Evolutionary conservation across 2,888 invertebrate genomes (phyloP).

Genomic region (Rhagonycha fulva): DNA sequence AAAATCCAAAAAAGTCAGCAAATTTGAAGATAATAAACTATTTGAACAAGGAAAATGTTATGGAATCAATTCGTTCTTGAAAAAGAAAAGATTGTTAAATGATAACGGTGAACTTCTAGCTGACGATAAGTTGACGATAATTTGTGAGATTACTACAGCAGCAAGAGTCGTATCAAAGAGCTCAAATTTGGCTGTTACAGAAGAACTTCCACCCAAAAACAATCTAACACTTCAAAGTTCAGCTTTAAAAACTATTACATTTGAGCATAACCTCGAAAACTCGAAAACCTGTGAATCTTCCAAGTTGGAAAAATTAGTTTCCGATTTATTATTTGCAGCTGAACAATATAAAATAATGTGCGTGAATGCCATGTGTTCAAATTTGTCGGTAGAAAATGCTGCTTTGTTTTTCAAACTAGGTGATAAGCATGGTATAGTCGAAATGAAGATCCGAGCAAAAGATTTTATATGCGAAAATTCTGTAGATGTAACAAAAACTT

Average conservation of each 20-base stretch:
- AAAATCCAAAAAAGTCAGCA: slow-evolving; percentile 99
- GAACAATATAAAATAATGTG: slow-evolving; percentile 99
- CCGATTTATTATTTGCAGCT: slow-evolving; percentile 95
- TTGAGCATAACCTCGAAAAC: too few relatives aligned
- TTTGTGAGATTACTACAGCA: slow-evolving; percentile 95
- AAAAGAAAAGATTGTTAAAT: slow-evolving; percentile 96
- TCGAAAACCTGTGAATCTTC: slow-evolving; percentile 94
- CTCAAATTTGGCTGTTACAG: too few relatives aligned
- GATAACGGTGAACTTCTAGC: slow-evolving; percentile 98
- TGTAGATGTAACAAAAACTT: slow-evolving; percentile 97
- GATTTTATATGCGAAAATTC: slow-evolving; percentile 99
- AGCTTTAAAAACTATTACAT: slow-evolving; percentile 99
- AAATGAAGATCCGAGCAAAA: slow-evolving; percentile 97
- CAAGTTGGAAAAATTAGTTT: slow-evolving; percentile 97
- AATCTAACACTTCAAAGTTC: too few relatives aligned
- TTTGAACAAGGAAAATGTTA: slow-evolving; percentile 99
- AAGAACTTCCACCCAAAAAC: too few relatives aligned
- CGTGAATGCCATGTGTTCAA: slow-evolving; percentile 94
- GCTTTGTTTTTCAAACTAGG: slow-evolving; percentile 96
- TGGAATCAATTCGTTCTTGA: slow-evolving; percentile 99
- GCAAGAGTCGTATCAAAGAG: too few relatives aligned
- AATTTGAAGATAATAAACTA: slow-evolving; percentile 97
- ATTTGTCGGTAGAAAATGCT: slow-evolving; percentile 93
- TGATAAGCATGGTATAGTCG: slow-evolving; percentile 96
- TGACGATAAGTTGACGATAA: slow-evolving; percentile 98